Evolutionary conservation across 2,888 invertebrate species (phyloP), one percentile per base, ranked within the genome.

Genomic region (Dasypogon diadema): DNA sequence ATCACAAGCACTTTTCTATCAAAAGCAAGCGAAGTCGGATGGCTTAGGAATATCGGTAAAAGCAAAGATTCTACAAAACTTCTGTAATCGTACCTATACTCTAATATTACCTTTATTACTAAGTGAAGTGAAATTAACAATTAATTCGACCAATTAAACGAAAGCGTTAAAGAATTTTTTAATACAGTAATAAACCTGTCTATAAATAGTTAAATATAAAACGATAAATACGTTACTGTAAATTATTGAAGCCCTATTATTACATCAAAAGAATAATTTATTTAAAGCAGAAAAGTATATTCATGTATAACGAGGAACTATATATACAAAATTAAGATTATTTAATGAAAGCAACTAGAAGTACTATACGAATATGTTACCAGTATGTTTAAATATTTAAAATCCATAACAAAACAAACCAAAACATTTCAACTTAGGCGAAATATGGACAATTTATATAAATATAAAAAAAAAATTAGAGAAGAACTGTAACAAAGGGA

Each of bases 1-100:
- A 70, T 70, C 70, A 54, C 70, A 54, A 70, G 70, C 70, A 70
- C 70, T 70, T 70, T 70, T 70, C 70, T 70, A 70, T 54, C 51
- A 70, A 42, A 30, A 70, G 22, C 54, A 70, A 70, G 30, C 18
- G n/a, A 37, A 51, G 6, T 60, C 42, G 12, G 24, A 65, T 16
- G 65, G 65, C 24, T 46, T 46, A 65, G 22, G 22, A 42, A 12
- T 65, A 65, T 46, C 65, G 24, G 65, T 70, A 22, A 70, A 70
- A 70, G 21, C 51, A 56, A 56, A 56, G 18, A 51, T 54, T 70
- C 70, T 70, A 70, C 70, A 30, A 70, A 51, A 24, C 14, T 54
- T 70, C 70, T 70, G 54, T 70, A 70, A 70, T 51, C 54, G 70
- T 70, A 70, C 70, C 70, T 70, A 70, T 70, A 70, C 34, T 70